Evolutionary conservation across 2,113 vertebrate genomes (phyloP).

Genomic region (Rafetus swinhoei): DNA sequence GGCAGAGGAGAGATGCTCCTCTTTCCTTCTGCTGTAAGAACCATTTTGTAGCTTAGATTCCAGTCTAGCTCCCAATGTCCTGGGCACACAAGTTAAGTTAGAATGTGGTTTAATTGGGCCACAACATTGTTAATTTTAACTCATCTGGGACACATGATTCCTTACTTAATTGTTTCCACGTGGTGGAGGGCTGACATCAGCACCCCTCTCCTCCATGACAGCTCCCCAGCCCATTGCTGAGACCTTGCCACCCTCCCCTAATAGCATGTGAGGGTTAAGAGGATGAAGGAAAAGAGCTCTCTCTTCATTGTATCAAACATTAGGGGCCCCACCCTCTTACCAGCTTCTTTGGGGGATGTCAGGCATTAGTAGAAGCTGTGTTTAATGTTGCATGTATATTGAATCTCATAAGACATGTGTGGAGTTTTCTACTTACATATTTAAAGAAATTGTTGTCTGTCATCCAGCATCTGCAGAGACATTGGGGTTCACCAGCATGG

Average conservation of each 20-base stretch:
- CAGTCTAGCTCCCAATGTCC: not conserved
- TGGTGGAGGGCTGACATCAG: constrained; percentile 27
- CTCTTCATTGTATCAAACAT: accelerated
- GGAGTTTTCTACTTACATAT: not conserved
- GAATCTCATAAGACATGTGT: not conserved
- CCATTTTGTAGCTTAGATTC: not conserved
- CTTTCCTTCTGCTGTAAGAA: not conserved
- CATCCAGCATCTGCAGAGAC: not conserved
- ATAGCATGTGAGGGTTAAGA: not conserved
- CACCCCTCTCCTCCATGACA: not conserved
- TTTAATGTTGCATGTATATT: not conserved
- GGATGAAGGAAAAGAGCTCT: not conserved
- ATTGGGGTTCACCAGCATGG: not conserved
- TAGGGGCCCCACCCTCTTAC: accelerated
- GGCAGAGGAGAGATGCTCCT: not conserved
- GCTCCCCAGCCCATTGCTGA: not conserved
- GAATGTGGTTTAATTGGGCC: constrained; percentile 26
- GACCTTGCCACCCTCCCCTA: not conserved
- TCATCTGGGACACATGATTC: constrained; percentile 35
- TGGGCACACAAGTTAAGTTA: not conserved
- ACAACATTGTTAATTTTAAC: not conserved
- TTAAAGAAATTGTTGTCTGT: not conserved
- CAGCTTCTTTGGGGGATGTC: not conserved
- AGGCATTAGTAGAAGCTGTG: not conserved
- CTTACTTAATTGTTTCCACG: constrained; percentile 11